phyloP scores from a whole-genome alignment of 2,797 vertebrate species.

The Alosa sapidissima region DNA sequence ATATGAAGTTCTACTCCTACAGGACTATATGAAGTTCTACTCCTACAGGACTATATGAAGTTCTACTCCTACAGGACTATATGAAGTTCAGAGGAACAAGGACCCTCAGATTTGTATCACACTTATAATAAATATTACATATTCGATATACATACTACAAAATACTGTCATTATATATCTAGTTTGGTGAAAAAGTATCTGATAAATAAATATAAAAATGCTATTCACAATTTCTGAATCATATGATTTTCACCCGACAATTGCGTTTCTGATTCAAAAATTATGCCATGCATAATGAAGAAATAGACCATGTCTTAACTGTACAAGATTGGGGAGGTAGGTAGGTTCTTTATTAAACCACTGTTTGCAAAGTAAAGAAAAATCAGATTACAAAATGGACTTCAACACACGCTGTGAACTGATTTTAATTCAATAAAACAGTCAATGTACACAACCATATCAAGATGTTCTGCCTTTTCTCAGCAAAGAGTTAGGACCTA shows the following conservation, averaged over 20 bases:
- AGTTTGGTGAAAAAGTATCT: background rate
- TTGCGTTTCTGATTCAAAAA: background rate
- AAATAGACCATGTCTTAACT: constrained; percentile 1
- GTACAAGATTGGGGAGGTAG: constrained; percentile 28
- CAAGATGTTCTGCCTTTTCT: constrained; percentile 46
- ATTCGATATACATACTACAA: background rate
- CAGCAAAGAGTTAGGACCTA: constrained; percentile 49
- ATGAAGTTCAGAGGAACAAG: background rate
- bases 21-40: too few relatives aligned
- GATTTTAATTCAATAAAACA: constrained; percentile 59
- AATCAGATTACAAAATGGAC: constrained; percentile 28
- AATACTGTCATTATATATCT: background rate
- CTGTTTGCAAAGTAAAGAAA: constrained; percentile 13
- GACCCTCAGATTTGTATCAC: background rate
- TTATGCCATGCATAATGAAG: background rate
- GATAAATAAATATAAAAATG: too few relatives aligned
- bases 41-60: too few relatives aligned
- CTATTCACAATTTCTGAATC: too few relatives aligned
- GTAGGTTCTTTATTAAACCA: constrained; percentile 28
- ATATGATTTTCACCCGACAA: too few relatives aligned
- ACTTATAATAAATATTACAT: background rate
- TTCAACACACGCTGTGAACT: constrained; percentile 44
- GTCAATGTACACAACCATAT: constrained; percentile 52
- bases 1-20: too few relatives aligned
- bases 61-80: too few relatives aligned